These are phyloP conservation scores for Melospiza melodia DNA, from an alignment of 2,113 vertebrate genomes.

Conservation along the genomic window DNA sequence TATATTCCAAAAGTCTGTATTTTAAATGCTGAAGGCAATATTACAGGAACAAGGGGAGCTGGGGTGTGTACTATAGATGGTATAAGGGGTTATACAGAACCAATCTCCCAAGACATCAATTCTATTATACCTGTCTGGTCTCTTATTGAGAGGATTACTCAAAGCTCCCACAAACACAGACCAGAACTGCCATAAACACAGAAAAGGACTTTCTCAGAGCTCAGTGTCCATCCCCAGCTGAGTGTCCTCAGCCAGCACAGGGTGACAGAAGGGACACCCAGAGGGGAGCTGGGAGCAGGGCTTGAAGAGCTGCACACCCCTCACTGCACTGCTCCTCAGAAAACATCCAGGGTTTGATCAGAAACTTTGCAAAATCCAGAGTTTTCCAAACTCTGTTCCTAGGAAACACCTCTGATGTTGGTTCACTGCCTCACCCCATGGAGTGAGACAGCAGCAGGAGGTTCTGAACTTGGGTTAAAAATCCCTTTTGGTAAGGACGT, in stretches of 20 bases:
- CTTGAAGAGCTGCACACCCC: background rate
- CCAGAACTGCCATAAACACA: conserved; percentile 41
- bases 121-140: conserved; percentile 14
- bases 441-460: background rate
- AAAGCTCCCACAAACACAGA: conserved; percentile 45
- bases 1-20: background rate
- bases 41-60: background rate
- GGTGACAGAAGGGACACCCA: background rate
- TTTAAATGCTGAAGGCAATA: background rate
- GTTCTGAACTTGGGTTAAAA: background rate
- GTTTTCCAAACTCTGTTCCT: background rate
- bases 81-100: background rate
- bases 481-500: background rate
- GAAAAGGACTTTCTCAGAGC: conserved; percentile 30
- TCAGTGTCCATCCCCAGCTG: background rate
- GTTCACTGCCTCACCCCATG: background rate
- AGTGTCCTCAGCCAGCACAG: conserved; percentile 20
- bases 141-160: conserved; percentile 32
- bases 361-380: background rate
- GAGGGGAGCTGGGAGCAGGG: background rate
- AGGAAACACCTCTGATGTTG: background rate
- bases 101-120: background rate
- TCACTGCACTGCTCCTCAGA: background rate
- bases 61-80: rapidly evolving
- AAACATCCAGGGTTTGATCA: background rate